Evolutionary conservation across 2,797 vertebrate species (phyloP).

Genomic region (Streptopelia turtur): DNA sequence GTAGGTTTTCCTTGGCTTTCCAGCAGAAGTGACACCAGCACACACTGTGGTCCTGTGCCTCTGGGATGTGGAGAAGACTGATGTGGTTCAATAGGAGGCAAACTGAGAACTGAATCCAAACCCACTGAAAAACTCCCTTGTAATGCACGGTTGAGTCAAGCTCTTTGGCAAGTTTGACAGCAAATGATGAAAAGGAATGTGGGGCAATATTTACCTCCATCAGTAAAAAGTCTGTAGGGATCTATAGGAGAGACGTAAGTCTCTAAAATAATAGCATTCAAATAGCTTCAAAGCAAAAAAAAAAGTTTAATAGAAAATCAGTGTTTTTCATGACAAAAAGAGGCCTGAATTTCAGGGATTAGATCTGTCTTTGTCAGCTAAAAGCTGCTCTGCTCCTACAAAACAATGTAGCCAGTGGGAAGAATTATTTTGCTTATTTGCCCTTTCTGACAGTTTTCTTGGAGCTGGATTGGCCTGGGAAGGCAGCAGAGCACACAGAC

Average conservation of each 20-base stretch:
- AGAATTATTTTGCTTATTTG: not conserved
- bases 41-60: not conserved
- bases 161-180: not conserved
- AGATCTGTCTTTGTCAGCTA: not conserved
- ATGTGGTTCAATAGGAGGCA: not conserved
- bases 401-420: not conserved
- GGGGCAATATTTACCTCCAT: constrained; percentile 2
- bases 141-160: not conserved
- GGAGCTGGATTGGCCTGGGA: not conserved
- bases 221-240: not conserved
- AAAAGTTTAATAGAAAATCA: not conserved
- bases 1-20: not conserved
- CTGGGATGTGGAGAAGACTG: not conserved
- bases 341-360: not conserved
- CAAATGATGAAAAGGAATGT: not conserved
- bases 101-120: not conserved
- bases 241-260: not conserved
- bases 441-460: not conserved
- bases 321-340: not conserved
- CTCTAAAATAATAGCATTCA: not conserved
- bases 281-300: not conserved
- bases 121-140: not conserved
- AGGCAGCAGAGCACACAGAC: not conserved
- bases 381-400: not conserved
- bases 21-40: not conserved